Percentiles rank a stretch among this genome's conserved stretches.
These are phyloP conservation scores for Magallana ariakensis DNA, from an alignment of 1,140 invertebrate genomes.

Conservation along the genomic window DNA sequence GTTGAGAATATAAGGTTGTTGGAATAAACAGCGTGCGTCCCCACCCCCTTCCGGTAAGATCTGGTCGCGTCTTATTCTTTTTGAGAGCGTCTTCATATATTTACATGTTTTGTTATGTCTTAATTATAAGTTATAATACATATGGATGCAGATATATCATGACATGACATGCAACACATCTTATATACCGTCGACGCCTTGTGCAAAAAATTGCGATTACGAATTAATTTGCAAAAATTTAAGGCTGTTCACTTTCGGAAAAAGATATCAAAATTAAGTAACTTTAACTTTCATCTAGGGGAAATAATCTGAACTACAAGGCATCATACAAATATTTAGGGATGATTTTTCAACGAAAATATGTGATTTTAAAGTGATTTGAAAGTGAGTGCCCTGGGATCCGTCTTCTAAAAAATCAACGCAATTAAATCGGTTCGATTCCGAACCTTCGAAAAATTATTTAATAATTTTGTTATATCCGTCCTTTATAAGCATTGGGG, in stretches of 20 bases:
- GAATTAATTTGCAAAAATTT: background rate
- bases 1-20: too few species aligned
- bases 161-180: too few species aligned
- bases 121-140: too few species aligned
- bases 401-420: background rate
- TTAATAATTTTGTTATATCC: background rate
- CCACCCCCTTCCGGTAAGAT: too few species aligned
- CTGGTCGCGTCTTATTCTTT: too few species aligned
- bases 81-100: too few species aligned
- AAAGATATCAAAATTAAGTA: background rate
- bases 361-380: background rate
- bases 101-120: too few species aligned
- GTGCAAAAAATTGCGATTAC: background rate
- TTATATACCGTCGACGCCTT: background rate
- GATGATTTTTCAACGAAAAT: background rate
- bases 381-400: background rate
- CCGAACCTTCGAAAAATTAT: background rate
- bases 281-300: too few species aligned
- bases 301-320: background rate
- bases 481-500: background rate
- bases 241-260: conserved; percentile 7
- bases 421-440: background rate
- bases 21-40: too few species aligned
- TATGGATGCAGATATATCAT: too few species aligned
- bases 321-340: background rate